Evolutionary conservation across 2,888 invertebrate species (phyloP), one percentile per base, ranked within the genome.

Genomic region (Drosophila acutilabella): DNA sequence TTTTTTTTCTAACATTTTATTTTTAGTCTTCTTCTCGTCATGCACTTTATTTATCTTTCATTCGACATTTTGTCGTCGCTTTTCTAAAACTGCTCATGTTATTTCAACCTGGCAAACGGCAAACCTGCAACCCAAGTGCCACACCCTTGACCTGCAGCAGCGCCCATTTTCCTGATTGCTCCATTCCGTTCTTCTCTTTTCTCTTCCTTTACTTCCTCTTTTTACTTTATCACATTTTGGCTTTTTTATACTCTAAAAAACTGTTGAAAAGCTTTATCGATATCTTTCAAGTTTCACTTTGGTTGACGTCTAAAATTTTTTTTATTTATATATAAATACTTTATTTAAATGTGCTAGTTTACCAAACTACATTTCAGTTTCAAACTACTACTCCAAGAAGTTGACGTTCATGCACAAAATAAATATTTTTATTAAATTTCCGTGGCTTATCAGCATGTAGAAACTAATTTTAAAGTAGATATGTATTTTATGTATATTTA

Each of bases 31-130:
- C 70, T 59, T 47, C 30, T 30, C 66, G 56, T 33, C 54, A 68
- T 74, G 74, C 68, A 70, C 85, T 81, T 81, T 86, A 86, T 86
- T 86, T 86, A 86, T 89, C 88, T 89, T 86, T 89, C 86, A 89
- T 86, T 86, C 88, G 89, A 89, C 86, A 76, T 89, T 88, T 81
- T 81, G 84, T 86, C 86, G 80, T 84, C 81, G 76, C 72, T 84
- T 76, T 73, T 87, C 89, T 88, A 88, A 86, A 88, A 86, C 83
- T 77, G 53, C 74, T 74, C 84, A 71, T 85, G 87, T 88, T 87
- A 76, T 84, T 84, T 88, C 88, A 85, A 74, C 81, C 77, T 81
- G 82, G 64, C 80, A 78, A 74, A 71, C 16, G 41, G 75, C 58
- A 61, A 30, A 73, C 48, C 81, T 68, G 72, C 68, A 67, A 71